phyloP scores from a whole-genome alignment of 2,797 vertebrate species.

The Moxostoma hubbsi region DNA sequence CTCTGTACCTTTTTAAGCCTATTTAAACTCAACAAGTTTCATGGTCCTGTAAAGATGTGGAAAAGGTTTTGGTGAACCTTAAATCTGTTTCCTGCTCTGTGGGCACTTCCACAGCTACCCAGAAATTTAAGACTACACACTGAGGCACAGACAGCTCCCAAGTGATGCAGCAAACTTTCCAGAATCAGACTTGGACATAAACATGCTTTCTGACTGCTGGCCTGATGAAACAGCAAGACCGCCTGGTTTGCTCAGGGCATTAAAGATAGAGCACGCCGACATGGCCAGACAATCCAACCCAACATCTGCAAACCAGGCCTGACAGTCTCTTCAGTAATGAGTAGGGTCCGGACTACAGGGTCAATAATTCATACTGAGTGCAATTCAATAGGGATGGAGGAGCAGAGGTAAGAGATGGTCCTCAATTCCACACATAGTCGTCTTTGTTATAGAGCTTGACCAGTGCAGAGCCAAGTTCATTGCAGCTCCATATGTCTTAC shows the following conservation, averaged over 20 bases:
- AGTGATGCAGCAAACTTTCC: slow-evolving; percentile 69
- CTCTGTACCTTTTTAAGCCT: neutral
- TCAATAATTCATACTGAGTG: slow-evolving; percentile 83
- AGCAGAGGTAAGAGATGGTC: slow-evolving; percentile 58
- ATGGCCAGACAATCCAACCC: slow-evolving; percentile 66
- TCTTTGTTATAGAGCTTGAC: slow-evolving; percentile 66
- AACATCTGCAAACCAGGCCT: slow-evolving; percentile 72
- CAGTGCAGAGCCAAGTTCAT: slow-evolving; percentile 66
- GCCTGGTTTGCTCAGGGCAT: slow-evolving; percentile 68
- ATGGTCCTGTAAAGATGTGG: neutral
- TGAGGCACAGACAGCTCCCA: slow-evolving; percentile 68
- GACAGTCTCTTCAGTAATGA: slow-evolving; percentile 82
- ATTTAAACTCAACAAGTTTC: neutral
- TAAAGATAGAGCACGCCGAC: slow-evolving; percentile 79
- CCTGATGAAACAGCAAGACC: slow-evolving; percentile 69
- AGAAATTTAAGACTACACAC: slow-evolving; percentile 68
- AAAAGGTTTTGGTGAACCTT: slow-evolving; percentile 60
- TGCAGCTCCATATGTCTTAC: slow-evolving; percentile 65
- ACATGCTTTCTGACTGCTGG: slow-evolving; percentile 67
- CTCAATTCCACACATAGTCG: slow-evolving; percentile 60
- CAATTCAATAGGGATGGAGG: slow-evolving; percentile 73
- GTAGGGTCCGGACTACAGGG: slow-evolving; percentile 75
- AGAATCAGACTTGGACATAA: slow-evolving; percentile 66
- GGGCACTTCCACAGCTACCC: slow-evolving; percentile 58
- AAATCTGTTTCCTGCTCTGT: slow-evolving; percentile 62